Conservation (phyloP, 1,140 invertebrate species). For the Drosophila persimilis region DNA sequence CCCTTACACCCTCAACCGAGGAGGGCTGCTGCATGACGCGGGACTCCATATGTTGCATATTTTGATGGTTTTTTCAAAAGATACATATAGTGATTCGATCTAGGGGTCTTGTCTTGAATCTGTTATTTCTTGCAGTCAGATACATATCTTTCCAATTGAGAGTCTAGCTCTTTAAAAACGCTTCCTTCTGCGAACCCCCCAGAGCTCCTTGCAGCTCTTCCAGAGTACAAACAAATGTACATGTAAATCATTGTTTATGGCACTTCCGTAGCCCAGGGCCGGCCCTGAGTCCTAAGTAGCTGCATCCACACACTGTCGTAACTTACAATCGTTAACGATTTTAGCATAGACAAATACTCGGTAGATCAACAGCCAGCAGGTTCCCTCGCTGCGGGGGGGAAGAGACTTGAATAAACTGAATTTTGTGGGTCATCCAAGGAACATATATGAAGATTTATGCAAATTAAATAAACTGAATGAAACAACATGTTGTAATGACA, state of each 20-base stretch:
- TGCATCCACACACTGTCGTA: constrained; percentile 64
- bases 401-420: constrained; percentile 31
- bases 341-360: constrained; percentile 34
- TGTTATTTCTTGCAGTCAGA: too few species aligned
- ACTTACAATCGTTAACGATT: constrained; percentile 61
- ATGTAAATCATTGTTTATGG: constrained; percentile 64
- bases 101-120: too few species aligned
- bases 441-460: constrained; percentile 72
- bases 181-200: too few species aligned
- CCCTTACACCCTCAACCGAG: constrained; percentile 2
- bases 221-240: constrained; percentile 57
- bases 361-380: constrained; percentile 2
- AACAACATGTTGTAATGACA: constrained; percentile 48
- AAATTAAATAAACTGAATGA: constrained; percentile 51
- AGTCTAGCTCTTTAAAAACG: too few species aligned
- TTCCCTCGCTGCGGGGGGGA: constrained; percentile 1
- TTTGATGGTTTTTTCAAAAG: neutral
- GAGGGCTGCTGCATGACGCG: neutral
- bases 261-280: neutral
- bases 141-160: too few species aligned
- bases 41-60: too few species aligned
- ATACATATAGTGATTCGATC: too few species aligned
- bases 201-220: too few species aligned
- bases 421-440: constrained; percentile 26
- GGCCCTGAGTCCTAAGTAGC: constrained; percentile 39